Evolutionary conservation across 2,888 invertebrate genomes (phyloP).

Genomic region (Drosophila emarginata): DNA sequence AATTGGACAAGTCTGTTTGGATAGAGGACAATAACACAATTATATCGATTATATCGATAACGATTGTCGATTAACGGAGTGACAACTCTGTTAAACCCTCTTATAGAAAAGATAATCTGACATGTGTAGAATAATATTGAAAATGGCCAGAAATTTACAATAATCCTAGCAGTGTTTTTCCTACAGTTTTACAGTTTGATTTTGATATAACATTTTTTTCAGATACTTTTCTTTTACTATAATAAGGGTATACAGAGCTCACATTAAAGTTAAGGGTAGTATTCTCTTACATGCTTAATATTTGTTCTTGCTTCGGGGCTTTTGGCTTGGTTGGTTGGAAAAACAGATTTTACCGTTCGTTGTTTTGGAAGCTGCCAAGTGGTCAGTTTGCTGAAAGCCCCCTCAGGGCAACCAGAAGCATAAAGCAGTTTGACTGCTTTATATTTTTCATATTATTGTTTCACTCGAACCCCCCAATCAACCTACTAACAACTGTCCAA

Average conservation of each 20-base stretch:
- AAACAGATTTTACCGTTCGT: conserved; percentile 55
- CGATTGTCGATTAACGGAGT: no score
- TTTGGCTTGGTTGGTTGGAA: conserved; percentile 35
- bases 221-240: background rate
- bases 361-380: conserved; percentile 56
- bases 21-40: no score
- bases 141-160: no score
- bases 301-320: conserved; percentile 36
- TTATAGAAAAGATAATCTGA: no score
- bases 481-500: conserved; percentile 39
- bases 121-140: no score
- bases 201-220: background rate
- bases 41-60: no score
- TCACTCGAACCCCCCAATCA: conserved; percentile 35
- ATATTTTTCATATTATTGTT: conserved; percentile 60
- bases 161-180: no score
- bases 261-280: background rate
- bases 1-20: no score
- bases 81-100: no score
- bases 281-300: background rate
- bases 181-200: no score
- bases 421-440: conserved; percentile 43
- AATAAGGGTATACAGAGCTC: conserved; percentile 34
- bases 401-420: conserved; percentile 17
- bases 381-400: conserved; percentile 46